These are phyloP conservation scores for Dynastes hyllus DNA, from an alignment of 2,888 invertebrate genomes.

Conservation along the genomic window DNA sequence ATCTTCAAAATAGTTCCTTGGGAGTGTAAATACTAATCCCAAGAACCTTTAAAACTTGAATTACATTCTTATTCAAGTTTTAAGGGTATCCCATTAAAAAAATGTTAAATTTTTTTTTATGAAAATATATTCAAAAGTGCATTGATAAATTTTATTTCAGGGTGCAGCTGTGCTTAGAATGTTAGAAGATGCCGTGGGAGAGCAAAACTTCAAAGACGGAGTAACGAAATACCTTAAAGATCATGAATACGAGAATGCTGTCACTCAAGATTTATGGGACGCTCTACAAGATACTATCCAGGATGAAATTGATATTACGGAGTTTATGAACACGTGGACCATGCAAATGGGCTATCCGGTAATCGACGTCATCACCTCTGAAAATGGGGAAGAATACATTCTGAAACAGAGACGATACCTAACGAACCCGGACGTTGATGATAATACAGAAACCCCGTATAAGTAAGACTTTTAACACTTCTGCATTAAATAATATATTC, in stretches of 20 bases:
- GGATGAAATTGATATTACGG: slow-evolving; percentile 73
- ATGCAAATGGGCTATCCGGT: slow-evolving; percentile 92
- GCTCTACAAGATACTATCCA: slow-evolving; percentile 77
- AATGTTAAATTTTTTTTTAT: no score
- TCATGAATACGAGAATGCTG: slow-evolving; percentile 83
- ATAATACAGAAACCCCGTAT: slow-evolving; percentile 71
- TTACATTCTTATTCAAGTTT: no score
- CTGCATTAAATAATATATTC: no score
- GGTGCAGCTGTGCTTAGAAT: slow-evolving; percentile 92
- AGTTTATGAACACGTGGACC: slow-evolving; percentile 90
- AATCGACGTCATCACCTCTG: slow-evolving; percentile 74
- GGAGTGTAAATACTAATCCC: no score
- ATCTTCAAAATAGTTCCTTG: no score
- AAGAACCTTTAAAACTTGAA: no score
- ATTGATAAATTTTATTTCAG: slow-evolving; percentile 68
- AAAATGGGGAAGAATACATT: slow-evolving; percentile 70
- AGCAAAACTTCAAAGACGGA: slow-evolving; percentile 81
- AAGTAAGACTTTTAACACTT: slow-evolving; percentile 68
- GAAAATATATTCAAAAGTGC: no score
- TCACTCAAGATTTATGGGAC: slow-evolving; percentile 84
- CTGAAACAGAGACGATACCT: slow-evolving; percentile 86
- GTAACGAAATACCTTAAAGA: slow-evolving; percentile 83
- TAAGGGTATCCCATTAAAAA: no score
- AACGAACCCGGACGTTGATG: slow-evolving; percentile 77
- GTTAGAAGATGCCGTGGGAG: slow-evolving; percentile 87